phyloP scores from a whole-genome alignment of 2,888 invertebrate genomes.

The Caenorhabditis doughertyi region DNA sequence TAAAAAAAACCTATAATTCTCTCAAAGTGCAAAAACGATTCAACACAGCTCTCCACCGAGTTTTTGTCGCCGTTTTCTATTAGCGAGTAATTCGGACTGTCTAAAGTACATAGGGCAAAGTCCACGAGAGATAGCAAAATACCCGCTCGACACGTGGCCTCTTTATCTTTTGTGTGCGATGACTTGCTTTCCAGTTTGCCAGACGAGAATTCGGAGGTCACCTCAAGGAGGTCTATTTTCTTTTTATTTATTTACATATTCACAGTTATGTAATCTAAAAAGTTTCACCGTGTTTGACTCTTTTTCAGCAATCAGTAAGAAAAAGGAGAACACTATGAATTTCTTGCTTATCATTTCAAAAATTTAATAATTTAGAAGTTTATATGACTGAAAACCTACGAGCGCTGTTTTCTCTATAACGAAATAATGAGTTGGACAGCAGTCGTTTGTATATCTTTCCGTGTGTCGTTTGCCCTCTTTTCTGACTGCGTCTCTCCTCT shows the following conservation, averaged over 20 bases:
- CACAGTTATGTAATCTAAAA: too few species aligned
- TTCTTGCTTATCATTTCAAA: too few species aligned
- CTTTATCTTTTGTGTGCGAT: conserved; percentile 26
- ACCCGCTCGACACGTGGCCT: conserved; percentile 39
- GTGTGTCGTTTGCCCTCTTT: conserved; percentile 40
- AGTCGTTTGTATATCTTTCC: conserved; percentile 1
- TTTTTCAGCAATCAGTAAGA: too few species aligned
- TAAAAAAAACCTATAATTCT: too few species aligned
- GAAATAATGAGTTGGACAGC: background rate
- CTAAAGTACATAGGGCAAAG: conserved; percentile 51
- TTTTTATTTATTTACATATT: too few species aligned
- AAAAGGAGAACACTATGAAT: too few species aligned
- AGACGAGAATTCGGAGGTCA: conserved; percentile 29
- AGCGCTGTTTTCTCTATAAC: background rate
- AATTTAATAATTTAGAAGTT: too few species aligned
- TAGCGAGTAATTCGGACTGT: conserved; percentile 43
- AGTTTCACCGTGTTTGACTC: too few species aligned
- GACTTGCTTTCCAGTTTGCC: conserved; percentile 15
- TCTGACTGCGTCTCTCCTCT: conserved; percentile 42
- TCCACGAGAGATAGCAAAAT: conserved; percentile 43
- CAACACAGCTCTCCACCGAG: background rate
- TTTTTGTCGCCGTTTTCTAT: background rate
- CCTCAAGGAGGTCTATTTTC: background rate
- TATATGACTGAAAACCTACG: too few species aligned
- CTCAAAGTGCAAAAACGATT: background rate